phyloP scores from a whole-genome alignment of 2,888 invertebrate genomes.

The Drosophila histrio region DNA sequence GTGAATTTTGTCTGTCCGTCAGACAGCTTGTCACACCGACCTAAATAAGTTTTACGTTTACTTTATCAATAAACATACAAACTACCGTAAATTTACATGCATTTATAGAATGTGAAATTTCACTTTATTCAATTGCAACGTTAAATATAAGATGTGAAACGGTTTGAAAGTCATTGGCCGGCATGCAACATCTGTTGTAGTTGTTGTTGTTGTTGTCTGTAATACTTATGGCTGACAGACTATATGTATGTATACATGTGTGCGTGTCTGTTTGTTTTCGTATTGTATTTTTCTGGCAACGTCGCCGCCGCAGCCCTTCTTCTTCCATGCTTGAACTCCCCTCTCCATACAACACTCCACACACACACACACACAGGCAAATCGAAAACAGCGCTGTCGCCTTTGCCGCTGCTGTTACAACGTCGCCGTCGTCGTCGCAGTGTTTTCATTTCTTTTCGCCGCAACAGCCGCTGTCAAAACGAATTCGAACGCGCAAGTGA shows the following conservation, averaged over 20 bases:
- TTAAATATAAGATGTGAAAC: conserved; percentile 2
- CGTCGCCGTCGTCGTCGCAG: conserved; percentile 21
- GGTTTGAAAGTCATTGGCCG: conserved; percentile 43
- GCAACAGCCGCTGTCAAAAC: conserved; percentile 61
- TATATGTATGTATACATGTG: background rate
- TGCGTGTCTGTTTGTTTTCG: conserved; percentile 25
- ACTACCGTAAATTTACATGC: conserved; percentile 29
- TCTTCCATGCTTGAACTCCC: conserved; percentile 40
- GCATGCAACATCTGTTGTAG: conserved; percentile 45
- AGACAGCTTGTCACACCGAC: conserved; percentile 61
- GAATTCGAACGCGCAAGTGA: conserved; percentile 71
- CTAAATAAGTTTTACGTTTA: conserved; percentile 58
- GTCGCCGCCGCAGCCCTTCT: conserved; percentile 38
- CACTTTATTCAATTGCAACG: conserved; percentile 28
- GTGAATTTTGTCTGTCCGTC: conserved; percentile 17
- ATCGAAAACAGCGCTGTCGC: background rate
- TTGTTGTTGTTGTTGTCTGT: conserved; percentile 26
- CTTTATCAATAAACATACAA: conserved; percentile 59
- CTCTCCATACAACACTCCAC: background rate
- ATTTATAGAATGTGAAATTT: conserved; percentile 19
- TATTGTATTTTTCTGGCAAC: conserved; percentile 54
- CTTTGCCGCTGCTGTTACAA: conserved; percentile 38
- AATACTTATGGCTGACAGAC: conserved; percentile 3
- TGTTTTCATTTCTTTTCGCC: conserved; percentile 59
- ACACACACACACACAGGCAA: conserved; percentile 2